Base-by-base conservation (phyloP, 1,140 invertebrate genomes). In the Battus philenor region DNA sequence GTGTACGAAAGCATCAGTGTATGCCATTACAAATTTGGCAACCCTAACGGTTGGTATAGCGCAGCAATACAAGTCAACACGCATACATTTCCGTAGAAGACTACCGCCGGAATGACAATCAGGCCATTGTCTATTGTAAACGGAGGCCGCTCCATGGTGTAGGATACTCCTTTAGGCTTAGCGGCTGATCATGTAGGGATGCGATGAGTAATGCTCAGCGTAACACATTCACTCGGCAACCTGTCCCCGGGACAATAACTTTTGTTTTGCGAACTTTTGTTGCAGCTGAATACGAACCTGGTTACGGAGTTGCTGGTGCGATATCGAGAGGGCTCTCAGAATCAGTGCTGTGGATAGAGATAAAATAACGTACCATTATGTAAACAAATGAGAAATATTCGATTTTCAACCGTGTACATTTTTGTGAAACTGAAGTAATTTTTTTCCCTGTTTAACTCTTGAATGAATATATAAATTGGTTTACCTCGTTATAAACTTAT, bases 101-200 rank as follows among this genome's bases (percentile, higher is more conserved):
- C 49, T 46, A 27, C 53, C 46, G 32, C 32, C 56, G 48, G 69
- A 68, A 73, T 73, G 48, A 68, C 64, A 73, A 73, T 59, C 58
- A 58, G 41, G 47, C 43, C 38, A 66, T 69, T 72, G 68, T 72
- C 57, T 63, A 67, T 72, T 68, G 68, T 62, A 15, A 27, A 16
- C 33, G 33, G 17, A 36, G 38, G 12, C 38, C 22, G 36, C 36
- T 39, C 16, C 16, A 36, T 16, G 36, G 38, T 5, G 13, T 41
- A 30, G 27, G 27, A 30, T 33, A 53, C 26, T 46, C 38, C 34
- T 51, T 33, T 44, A 27, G 36, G n/a, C 38, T 44, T 29, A 49
- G 38, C 15, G 6, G 22, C 9, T 39, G 36, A 26, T 13, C 20
- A 24, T 38, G 12, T 15, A 32, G 30, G 11, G 34, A 38, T 26